Percentiles rank a stretch among this genome's conserved stretches.
These are phyloP conservation scores for Schizothorax lantsangensis DNA, from an alignment of 2,797 vertebrate genomes.

Conservation along the genomic window DNA sequence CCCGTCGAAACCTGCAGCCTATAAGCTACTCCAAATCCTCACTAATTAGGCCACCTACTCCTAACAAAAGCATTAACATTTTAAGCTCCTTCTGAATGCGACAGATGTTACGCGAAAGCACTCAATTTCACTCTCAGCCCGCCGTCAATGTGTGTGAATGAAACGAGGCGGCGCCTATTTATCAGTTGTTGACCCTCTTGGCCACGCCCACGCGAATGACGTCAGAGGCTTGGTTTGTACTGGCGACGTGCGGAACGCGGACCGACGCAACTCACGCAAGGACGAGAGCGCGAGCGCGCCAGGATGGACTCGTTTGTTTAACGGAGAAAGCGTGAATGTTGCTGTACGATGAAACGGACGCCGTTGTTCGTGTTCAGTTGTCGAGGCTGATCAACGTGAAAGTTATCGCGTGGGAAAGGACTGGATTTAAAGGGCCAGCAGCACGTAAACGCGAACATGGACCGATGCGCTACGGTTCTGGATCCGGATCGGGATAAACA, in stretches of 20 bases:
- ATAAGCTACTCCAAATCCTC: not conserved
- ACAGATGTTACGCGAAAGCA: not conserved
- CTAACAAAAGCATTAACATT: not conserved
- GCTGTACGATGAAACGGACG: not conserved
- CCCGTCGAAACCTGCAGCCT: not conserved
- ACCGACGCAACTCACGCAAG: constrained; percentile 40
- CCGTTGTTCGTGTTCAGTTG: constrained; percentile 44
- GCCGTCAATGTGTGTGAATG: not conserved
- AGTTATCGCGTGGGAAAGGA: constrained; percentile 70
- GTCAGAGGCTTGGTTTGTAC: constrained; percentile 48
- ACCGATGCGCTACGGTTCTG: constrained; percentile 63
- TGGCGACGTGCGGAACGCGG: constrained; percentile 42
- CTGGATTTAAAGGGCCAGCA: constrained; percentile 73
- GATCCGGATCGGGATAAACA: constrained; percentile 81
- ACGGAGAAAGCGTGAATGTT: not conserved
- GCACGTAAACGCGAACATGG: constrained; percentile 48
- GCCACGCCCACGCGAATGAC: constrained; percentile 28
- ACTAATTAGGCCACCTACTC: not conserved
- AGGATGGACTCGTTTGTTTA: constrained; percentile 48
- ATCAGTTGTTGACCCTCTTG: not conserved
- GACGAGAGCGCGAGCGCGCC: constrained; percentile 68
- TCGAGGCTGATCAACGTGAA: constrained; percentile 62
- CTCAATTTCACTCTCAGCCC: not conserved
- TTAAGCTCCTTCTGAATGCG: not conserved
- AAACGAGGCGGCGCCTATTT: not conserved